A percentile compares a stretch with the other conserved stretches of the same genome.
Conservation (phyloP, 1,140 invertebrate genomes). For the Paraescarpia echinospica region DNA sequence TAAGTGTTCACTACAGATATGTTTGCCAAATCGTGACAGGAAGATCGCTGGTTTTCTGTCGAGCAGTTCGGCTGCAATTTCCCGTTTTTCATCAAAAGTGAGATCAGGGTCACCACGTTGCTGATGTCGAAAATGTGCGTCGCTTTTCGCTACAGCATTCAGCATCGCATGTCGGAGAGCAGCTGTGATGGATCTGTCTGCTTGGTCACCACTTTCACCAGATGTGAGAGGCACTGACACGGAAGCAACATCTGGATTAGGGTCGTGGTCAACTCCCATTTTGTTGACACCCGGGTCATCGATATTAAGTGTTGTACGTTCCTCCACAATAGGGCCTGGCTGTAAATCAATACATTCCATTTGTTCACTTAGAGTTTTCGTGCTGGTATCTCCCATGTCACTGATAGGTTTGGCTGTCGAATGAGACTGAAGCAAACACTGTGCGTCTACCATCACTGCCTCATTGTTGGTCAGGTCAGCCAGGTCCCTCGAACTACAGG, state of each 20-base stretch:
- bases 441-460: background rate
- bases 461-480: background rate
- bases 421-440: background rate
- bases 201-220: background rate
- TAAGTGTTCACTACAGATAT: conserved; percentile 69
- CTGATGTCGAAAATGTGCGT: conserved; percentile 71
- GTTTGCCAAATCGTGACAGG: conserved; percentile 74
- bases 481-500: background rate
- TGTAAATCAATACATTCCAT: background rate
- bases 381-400: background rate
- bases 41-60: conserved; percentile 70
- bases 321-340: background rate
- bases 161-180: background rate
- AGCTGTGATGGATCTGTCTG: background rate
- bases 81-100: conserved; percentile 68
- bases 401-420: background rate
- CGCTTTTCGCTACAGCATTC: conserved; percentile 14
- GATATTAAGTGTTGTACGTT: background rate
- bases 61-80: conserved; percentile 70
- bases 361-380: background rate
- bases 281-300: background rate
- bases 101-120: conserved; percentile 77
- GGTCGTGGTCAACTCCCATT: background rate
- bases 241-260: background rate
- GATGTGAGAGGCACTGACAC: background rate